Conservation (phyloP, 1,140 invertebrate species). For the Brachionus angularis region DNA sequence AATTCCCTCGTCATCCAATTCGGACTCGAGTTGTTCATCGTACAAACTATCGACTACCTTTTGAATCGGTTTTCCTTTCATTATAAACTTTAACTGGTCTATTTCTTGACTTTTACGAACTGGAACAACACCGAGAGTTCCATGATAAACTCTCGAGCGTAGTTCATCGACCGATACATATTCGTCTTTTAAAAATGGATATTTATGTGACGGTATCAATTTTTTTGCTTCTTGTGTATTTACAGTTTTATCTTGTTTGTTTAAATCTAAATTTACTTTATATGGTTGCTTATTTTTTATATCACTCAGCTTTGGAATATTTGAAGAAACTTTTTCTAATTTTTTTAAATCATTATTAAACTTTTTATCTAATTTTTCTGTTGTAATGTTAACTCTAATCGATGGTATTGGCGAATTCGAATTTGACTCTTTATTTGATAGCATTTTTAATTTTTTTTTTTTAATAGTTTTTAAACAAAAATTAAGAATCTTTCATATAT, state of each 20-base stretch:
- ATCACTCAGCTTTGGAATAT: conserved; percentile 31
- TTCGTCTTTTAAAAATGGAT: neutral
- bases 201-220: neutral
- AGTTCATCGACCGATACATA: neutral
- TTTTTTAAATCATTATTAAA: conserved; percentile 28
- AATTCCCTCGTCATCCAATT: conserved; percentile 33
- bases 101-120: neutral
- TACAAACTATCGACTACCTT: too few relatives aligned
- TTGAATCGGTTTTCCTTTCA: conserved; percentile 35
- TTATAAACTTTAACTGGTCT: neutral
- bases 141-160: neutral
- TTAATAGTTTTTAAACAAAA: neutral
- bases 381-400: conserved; percentile 9
- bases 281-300: too few relatives aligned
- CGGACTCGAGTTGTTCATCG: too few relatives aligned
- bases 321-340: conserved; percentile 6
- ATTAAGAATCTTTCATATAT: neutral
- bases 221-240: neutral
- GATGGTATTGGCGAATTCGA: conserved; percentile 1
- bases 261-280: neutral
- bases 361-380: neutral
- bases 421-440: neutral
- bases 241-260: too few relatives aligned
- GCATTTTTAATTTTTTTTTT: neutral
- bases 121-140: neutral